Evolutionary conservation across 2,888 invertebrate species (phyloP).

Genomic region (Tachystola acroxantha): DNA sequence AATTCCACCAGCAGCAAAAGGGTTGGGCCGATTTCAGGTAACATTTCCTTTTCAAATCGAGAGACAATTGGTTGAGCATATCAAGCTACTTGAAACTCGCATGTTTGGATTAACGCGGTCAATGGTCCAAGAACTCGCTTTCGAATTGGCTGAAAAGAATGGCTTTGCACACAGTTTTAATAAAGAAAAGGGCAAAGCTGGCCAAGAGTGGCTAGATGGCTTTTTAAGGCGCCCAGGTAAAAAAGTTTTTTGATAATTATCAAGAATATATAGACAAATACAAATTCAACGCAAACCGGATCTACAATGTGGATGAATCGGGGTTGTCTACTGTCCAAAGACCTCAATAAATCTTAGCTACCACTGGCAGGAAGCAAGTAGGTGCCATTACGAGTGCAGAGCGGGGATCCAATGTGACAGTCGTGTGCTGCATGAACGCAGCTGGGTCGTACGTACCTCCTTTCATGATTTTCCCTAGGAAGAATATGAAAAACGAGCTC

Average conservation of each 20-base stretch:
- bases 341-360: neutral
- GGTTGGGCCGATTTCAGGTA: too few relatives aligned
- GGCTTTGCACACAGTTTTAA: conserved; percentile 6
- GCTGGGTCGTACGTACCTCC: neutral
- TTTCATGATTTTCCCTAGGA: neutral
- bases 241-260: neutral
- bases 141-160: conserved; percentile 10
- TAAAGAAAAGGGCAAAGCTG: conserved; percentile 9
- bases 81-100: neutral
- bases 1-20: neutral
- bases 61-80: neutral
- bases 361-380: neutral
- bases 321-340: neutral
- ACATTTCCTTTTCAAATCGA: neutral
- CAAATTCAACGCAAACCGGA: neutral
- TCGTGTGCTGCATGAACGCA: neutral
- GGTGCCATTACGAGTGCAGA: neutral
- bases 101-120: conserved; percentile 8
- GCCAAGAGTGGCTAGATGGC: neutral
- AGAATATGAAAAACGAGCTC: neutral
- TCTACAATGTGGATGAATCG: neutral
- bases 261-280: neutral
- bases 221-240: neutral
- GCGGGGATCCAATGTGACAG: neutral
- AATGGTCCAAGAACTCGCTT: conserved; percentile 5